Base-by-base conservation (phyloP, 1,140 invertebrate genomes). In the Papilio dardanus region DNA sequence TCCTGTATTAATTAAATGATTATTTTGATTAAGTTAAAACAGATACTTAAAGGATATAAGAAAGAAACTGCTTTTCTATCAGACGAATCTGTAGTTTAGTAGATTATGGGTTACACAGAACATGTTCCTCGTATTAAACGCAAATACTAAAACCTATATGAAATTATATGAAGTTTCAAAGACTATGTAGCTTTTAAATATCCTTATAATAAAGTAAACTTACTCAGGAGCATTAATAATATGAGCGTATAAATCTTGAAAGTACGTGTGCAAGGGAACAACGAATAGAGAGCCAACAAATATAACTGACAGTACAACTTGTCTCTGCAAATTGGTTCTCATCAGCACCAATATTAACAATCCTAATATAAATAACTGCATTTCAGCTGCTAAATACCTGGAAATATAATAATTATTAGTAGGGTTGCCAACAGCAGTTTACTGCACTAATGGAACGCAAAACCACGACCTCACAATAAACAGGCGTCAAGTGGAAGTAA, bases 321-420 rank as follows among this genome's bases (percentile, higher is more conserved):
- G 35, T 14, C 46, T 71, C 6, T 19, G 30, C 2, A n/a, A 19
- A 6, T 42, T 37, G 21, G 28, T 74, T 35, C 19, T 65, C 10
- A 42, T 40, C 21, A 76, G 7, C 30, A 79, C 73, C 71, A 78
- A 71, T 10, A 82, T 37, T 10, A 78, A 5, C 16, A 80, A 16
- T 6, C 80, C 79, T 3, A 81, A 62, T 30, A 35, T 78, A 58
- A 74, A 83, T 28, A 84, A 28, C 58, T 86, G 84, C 21, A 81
- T 74, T 33, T 87, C 86, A 1, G 78, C 77, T 30, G 81, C 79
- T 21, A 77, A 31, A 28, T 74, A 84, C 83, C 74, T 78, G 50
- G 31, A 93, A 85, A 21, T 28, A 28, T 30, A 28, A 16, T 4
- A 62, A 14, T 28, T 62, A 28, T 16, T 28, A 58, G 14, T 10